phyloP scores from a whole-genome alignment of 2,113 vertebrate genomes.

The Ophiodon elongatus region DNA sequence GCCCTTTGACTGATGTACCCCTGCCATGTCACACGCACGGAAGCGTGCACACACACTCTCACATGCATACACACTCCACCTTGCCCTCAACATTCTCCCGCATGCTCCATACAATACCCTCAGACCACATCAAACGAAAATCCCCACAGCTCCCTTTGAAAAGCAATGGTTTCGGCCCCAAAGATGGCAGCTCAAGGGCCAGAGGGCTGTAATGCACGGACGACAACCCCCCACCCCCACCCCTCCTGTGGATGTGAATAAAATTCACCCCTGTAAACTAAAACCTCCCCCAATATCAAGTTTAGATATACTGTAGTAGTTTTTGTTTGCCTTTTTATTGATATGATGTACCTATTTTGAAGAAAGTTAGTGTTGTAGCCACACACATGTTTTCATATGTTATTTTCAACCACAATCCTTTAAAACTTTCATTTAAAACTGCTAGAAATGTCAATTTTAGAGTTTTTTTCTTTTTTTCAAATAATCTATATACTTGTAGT shows the following conservation, averaged over 20 bases:
- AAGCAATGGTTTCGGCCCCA: constrained; percentile 79
- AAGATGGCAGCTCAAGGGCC: constrained; percentile 76
- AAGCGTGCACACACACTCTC: constrained; percentile 63
- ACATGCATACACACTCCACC: constrained; percentile 74
- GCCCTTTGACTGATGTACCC: constrained; percentile 87
- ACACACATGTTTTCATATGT: neutral
- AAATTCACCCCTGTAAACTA: constrained; percentile 34
- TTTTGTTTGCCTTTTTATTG: constrained; percentile 12
- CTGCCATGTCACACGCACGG: constrained; percentile 83
- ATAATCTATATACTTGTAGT: neutral
- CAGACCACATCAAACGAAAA: constrained; percentile 84
- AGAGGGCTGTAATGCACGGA: constrained; percentile 67
- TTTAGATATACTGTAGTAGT: constrained; percentile 40
- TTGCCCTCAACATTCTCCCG: constrained; percentile 81
- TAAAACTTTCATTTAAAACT: neutral
- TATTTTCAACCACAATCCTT: neutral
- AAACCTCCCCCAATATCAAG: constrained; percentile 35
- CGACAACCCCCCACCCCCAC: constrained; percentile 23
- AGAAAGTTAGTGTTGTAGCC: neutral
- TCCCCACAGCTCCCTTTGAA: constrained; percentile 80
- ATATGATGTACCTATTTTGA: neutral
- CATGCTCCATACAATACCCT: constrained; percentile 79
- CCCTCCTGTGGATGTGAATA: constrained; percentile 70
- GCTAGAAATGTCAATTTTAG: neutral
- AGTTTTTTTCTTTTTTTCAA: no score